Conservation (phyloP, 2,797 vertebrate genomes). For the Anguilla anguilla region DNA sequence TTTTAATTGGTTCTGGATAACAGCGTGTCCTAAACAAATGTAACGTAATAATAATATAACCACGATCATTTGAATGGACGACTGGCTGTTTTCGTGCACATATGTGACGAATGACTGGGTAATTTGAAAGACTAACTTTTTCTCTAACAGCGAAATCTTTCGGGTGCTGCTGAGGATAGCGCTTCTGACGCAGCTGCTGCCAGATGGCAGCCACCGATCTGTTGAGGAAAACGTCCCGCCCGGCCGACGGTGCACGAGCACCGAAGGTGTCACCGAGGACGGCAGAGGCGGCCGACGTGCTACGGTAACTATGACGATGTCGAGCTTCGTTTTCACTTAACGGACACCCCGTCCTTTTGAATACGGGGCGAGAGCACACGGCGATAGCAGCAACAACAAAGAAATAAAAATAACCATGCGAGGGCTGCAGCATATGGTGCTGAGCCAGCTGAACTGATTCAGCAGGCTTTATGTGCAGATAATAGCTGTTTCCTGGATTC, state of each 20-base stretch:
- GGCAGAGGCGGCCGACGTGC: not conserved
- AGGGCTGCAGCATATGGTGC: not conserved
- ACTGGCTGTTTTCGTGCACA: not conserved
- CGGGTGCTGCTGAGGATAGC: not conserved
- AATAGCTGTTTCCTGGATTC: not conserved
- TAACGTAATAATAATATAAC: too few species aligned
- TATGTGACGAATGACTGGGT: too few species aligned
- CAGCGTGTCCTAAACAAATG: too few species aligned
- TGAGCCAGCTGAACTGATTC: constrained; percentile 1
- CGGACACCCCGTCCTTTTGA: not conserved
- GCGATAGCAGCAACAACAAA: not conserved
- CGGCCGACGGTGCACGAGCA: not conserved
- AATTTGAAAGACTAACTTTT: not conserved
- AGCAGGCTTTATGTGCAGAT: not conserved
- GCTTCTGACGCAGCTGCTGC: not conserved
- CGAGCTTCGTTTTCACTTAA: not conserved
- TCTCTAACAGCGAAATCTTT: not conserved
- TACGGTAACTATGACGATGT: not conserved
- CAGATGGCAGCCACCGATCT: not conserved
- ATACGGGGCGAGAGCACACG: not conserved
- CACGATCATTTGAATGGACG: too few species aligned
- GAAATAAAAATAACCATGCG: not conserved
- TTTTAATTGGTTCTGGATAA: too few species aligned
- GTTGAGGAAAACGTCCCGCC: not conserved
- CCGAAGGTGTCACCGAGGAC: not conserved